A percentile compares a stretch with the other conserved stretches of the same genome.
phyloP scores from a whole-genome alignment of 2,113 vertebrate species.

The Thunnus thynnus region DNA sequence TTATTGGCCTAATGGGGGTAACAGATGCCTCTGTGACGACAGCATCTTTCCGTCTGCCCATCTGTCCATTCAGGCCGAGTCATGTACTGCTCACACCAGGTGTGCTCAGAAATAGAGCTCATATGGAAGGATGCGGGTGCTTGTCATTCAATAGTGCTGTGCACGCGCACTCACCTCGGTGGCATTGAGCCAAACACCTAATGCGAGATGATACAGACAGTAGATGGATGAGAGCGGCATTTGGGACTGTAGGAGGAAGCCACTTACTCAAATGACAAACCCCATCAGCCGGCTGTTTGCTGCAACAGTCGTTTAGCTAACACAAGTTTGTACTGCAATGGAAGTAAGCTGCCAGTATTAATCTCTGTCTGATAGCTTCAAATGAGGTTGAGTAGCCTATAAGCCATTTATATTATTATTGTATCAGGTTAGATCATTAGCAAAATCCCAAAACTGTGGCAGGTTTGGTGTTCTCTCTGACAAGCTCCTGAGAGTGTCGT shows the following conservation, averaged over 20 bases:
- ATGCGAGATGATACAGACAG: conserved; percentile 37
- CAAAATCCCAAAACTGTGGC: conserved; percentile 30
- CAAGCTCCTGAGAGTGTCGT: conserved; percentile 53
- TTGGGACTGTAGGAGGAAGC: conserved; percentile 24
- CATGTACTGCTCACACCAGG: conserved; percentile 74
- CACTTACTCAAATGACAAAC: conserved; percentile 69
- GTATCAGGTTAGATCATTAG: conserved; percentile 38
- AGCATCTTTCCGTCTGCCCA: conserved; percentile 80
- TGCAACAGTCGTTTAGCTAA: conserved; percentile 15
- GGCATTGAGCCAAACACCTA: conserved; percentile 45
- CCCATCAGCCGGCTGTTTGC: conserved; percentile 54
- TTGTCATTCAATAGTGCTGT: conserved; percentile 50
- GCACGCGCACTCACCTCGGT: conserved; percentile 46
- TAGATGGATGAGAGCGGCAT: conserved; percentile 19
- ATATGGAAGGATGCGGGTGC: conserved; percentile 38
- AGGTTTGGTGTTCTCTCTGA: neutral
- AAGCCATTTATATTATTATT: conserved; percentile 11
- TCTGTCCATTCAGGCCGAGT: conserved; percentile 74
- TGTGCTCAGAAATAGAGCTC: conserved; percentile 75
- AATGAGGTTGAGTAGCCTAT: neutral
- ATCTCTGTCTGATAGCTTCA: neutral
- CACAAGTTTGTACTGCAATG: neutral
- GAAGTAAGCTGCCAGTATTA: neutral
- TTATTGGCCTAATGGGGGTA: conserved; percentile 83
- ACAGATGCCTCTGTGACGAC: conserved; percentile 83